A percentile compares a stretch with the other conserved stretches of the same genome.
These are phyloP conservation scores for Porites rus DNA, from an alignment of 92 coral and sea anemone species.

Conservation along the genomic window DNA sequence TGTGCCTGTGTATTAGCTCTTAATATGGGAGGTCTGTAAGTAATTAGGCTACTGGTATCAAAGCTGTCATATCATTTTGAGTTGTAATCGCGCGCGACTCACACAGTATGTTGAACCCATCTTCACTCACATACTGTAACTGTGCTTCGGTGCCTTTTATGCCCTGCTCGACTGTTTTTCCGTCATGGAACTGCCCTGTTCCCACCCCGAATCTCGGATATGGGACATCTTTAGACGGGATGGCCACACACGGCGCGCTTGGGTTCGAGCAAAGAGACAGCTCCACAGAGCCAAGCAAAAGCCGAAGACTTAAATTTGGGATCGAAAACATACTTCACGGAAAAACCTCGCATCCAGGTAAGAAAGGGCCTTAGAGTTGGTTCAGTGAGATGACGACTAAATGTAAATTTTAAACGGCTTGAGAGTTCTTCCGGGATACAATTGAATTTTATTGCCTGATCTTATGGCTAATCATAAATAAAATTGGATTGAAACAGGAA, in stretches of 20 bases:
- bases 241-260: slow-evolving; percentile 43
- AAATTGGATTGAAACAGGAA: no score
- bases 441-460: no score
- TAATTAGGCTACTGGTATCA: slow-evolving; percentile 8
- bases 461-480: no score
- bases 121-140: slow-evolving; percentile 54
- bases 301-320: slow-evolving; percentile 82
- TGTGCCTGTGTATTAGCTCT: slow-evolving; percentile 59
- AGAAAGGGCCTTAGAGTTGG: neutral
- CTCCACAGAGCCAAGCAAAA: slow-evolving; percentile 21
- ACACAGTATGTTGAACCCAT: slow-evolving; percentile 45
- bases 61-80: slow-evolving; percentile 11
- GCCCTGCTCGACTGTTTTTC: slow-evolving; percentile 41
- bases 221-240: slow-evolving; percentile 10
- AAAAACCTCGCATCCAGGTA: slow-evolving; percentile 50
- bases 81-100: neutral
- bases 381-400: no score
- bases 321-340: slow-evolving; percentile 81
- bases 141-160: slow-evolving; percentile 28
- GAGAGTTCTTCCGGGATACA: no score
- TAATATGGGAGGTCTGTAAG: slow-evolving; percentile 88
- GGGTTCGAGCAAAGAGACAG: slow-evolving; percentile 15
- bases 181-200: slow-evolving; percentile 50
- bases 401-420: no score
- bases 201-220: slow-evolving; percentile 16